A percentile compares a stretch with the other conserved stretches of the same genome.
These are phyloP conservation scores for Mormyrus proboscirostris DNA, from an alignment of 2,797 vertebrate species.

Conservation along the genomic window DNA sequence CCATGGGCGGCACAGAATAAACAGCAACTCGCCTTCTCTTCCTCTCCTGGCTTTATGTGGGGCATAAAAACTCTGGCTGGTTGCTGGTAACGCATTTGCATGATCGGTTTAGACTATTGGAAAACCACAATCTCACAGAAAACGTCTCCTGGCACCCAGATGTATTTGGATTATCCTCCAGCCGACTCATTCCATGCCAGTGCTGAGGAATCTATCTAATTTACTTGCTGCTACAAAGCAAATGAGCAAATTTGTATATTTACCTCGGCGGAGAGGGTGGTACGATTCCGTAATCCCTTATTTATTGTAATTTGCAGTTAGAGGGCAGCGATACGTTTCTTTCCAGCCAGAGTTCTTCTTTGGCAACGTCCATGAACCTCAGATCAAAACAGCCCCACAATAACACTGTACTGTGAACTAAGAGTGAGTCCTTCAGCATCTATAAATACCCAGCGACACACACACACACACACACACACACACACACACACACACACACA, in stretches of 20 bases:
- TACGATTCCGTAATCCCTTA: background rate
- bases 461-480: background rate
- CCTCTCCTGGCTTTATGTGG: conserved; percentile 11
- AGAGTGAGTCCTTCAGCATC: background rate
- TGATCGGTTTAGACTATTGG: conserved; percentile 35
- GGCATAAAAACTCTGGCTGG: background rate
- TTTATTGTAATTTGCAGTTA: conserved; percentile 14
- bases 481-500: background rate
- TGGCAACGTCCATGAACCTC: background rate
- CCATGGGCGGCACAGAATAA: conserved; percentile 1
- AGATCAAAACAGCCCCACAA: conserved; percentile 10
- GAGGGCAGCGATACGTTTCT: conserved; percentile 32
- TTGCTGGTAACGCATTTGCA: conserved; percentile 31
- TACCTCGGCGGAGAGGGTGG: conserved; percentile 6
- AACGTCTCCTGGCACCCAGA: conserved; percentile 9
- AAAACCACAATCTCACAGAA: conserved; percentile 14
- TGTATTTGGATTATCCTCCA: background rate
- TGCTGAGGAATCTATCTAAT: background rate
- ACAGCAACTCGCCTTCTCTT: conserved; percentile 2
- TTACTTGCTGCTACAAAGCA: background rate
- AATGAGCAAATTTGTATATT: conserved; percentile 19
- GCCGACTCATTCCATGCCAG: background rate
- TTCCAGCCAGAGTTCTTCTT: conserved; percentile 32
- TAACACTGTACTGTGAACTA: background rate
- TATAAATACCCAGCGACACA: conserved; percentile 8